These are phyloP conservation scores for Himalopsyche tibetana DNA, from an alignment of 2,888 invertebrate species.

Conservation along the genomic window DNA sequence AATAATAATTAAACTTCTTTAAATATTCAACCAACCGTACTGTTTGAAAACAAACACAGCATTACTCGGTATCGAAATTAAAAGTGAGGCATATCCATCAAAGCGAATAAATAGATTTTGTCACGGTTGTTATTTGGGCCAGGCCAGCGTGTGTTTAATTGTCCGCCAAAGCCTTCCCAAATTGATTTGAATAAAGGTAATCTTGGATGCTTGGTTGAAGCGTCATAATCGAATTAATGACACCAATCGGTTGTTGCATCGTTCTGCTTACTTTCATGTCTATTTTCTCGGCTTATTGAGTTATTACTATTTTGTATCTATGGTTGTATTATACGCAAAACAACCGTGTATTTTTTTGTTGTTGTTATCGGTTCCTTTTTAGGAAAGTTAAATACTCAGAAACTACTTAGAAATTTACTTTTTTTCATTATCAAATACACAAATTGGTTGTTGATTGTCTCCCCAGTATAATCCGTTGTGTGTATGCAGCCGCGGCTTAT, in stretches of 20 bases:
- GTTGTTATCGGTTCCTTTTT: no score
- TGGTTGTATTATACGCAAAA: no score
- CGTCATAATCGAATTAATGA: conserved; percentile 2
- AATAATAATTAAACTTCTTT: no score
- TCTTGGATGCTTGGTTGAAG: background rate
- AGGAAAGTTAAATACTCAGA: no score
- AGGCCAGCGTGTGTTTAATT: background rate
- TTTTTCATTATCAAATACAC: no score
- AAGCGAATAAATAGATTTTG: background rate
- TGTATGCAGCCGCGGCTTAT: no score
- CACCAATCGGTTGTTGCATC: background rate
- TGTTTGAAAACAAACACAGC: background rate
- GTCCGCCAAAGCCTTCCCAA: conserved; percentile 18
- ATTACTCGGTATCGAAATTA: background rate
- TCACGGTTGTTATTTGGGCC: background rate
- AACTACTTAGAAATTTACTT: no score
- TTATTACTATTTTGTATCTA: no score
- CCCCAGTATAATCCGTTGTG: no score
- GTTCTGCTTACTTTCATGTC: background rate
- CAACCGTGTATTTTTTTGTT: no score
- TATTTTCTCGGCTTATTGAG: background rate
- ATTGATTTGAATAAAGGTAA: conserved; percentile 6
- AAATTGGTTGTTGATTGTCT: no score
- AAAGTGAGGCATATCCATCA: background rate
- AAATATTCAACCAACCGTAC: background rate